Percentiles rank a stretch among this genome's conserved stretches.
Conservation (phyloP, 2,888 invertebrate species). For the Ophioninae sp. region DNA sequence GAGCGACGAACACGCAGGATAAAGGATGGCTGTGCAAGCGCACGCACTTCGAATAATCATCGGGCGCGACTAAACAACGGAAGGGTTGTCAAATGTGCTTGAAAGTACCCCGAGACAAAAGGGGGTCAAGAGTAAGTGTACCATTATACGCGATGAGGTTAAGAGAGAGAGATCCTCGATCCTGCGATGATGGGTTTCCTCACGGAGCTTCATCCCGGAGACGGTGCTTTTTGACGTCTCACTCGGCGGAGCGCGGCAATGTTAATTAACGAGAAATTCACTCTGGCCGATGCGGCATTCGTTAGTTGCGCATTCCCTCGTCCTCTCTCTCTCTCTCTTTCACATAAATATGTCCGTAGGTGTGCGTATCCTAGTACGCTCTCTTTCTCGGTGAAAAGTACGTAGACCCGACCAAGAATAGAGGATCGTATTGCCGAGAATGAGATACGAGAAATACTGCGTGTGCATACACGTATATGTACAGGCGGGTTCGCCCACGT, state of each 20-base stretch:
- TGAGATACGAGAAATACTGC: conserved; percentile 31
- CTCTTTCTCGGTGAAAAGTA: conserved; percentile 39
- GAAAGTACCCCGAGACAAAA: conserved; percentile 62
- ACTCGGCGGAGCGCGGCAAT: conserved; percentile 72
- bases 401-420: conserved; percentile 61
- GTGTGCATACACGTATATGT: conserved; percentile 11
- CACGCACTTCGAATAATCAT: conserved; percentile 75
- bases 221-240: conserved; percentile 76
- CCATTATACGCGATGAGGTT: conserved; percentile 51
- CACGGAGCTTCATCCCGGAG: conserved; percentile 39
- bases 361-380: conserved; percentile 1
- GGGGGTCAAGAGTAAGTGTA: conserved; percentile 66
- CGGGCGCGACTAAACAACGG: conserved; percentile 73
- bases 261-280: conserved; percentile 78
- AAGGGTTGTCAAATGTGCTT: conserved; percentile 70
- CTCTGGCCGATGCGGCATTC: conserved; percentile 58
- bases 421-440: conserved; percentile 49
- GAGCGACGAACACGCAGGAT: conserved; percentile 58
- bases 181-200: conserved; percentile 38
- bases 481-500: conserved; percentile 37
- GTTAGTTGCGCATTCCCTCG: conserved; percentile 55
- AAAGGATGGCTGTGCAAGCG: conserved; percentile 54
- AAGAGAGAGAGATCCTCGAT: not conserved
- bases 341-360: conserved; percentile 34
- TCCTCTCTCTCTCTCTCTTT: not conserved